phyloP scores from a whole-genome alignment of 2,888 invertebrate species.

The Margaritifera margaritifera region DNA sequence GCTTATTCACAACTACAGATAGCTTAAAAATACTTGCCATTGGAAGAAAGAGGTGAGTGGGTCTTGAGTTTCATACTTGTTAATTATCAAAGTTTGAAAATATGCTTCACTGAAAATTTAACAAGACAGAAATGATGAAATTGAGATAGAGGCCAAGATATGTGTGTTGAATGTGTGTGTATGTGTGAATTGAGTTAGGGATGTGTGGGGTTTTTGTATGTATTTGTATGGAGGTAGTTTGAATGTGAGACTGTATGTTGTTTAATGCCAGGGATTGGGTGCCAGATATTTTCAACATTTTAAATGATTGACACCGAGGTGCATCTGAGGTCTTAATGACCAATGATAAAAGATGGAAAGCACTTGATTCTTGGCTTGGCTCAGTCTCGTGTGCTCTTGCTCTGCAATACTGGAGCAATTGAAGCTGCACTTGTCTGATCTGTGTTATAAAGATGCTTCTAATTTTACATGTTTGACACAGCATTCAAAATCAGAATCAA shows the following conservation, averaged over 20 bases:
- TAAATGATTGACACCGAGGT: conserved; percentile 39
- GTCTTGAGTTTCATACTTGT: too few relatives aligned
- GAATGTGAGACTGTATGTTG: conserved; percentile 25
- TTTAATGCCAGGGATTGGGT: not conserved
- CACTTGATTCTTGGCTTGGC: conserved; percentile 8
- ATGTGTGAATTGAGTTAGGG: conserved; percentile 2
- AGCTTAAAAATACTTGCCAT: too few relatives aligned
- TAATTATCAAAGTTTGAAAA: too few relatives aligned
- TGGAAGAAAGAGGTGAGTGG: too few relatives aligned
- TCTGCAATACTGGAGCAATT: too few relatives aligned
- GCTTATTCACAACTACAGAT: too few relatives aligned
- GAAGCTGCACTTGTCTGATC: too few relatives aligned
- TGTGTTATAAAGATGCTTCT: not conserved
- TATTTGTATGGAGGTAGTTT: not conserved
- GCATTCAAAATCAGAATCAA: too few relatives aligned
- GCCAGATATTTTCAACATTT: too few relatives aligned
- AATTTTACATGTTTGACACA: not conserved
- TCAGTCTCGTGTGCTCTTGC: not conserved
- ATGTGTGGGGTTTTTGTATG: not conserved
- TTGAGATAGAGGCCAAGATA: conserved; percentile 20
- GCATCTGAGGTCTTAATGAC: conserved; percentile 48
- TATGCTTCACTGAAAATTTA: too few relatives aligned
- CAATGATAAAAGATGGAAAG: conserved; percentile 48
- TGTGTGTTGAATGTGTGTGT: conserved; percentile 22
- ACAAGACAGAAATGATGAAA: conserved; percentile 38